A percentile compares a stretch with the other conserved stretches of the same genome.
These are phyloP conservation scores for Blastobasis lacticolella DNA, from an alignment of 2,888 invertebrate species.

Conservation along the genomic window DNA sequence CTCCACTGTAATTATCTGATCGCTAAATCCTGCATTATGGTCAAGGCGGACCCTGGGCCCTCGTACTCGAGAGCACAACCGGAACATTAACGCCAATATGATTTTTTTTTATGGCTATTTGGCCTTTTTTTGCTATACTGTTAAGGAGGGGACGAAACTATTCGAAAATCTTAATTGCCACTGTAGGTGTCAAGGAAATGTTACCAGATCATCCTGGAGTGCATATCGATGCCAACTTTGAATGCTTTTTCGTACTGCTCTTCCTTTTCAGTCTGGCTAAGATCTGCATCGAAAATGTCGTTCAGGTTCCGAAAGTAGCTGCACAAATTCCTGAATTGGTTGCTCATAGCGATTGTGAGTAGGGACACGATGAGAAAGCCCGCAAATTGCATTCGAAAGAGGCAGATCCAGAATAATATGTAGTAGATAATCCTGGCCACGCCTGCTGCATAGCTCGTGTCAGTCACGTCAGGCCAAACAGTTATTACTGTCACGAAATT, in stretches of 20 bases:
- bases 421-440: constrained; percentile 17
- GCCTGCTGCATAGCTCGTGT: constrained; percentile 21
- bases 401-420: constrained; percentile 26
- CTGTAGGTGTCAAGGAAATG: no score
- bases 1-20: no score
- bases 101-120: no score
- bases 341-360: constrained; percentile 23
- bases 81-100: no score
- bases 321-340: constrained; percentile 37
- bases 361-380: constrained; percentile 22
- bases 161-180: no score
- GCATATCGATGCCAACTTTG: constrained; percentile 38
- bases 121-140: no score
- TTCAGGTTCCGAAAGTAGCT: constrained; percentile 36
- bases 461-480: constrained; percentile 30
- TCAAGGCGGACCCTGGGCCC: no score
- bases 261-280: constrained; percentile 31
- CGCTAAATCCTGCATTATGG: no score
- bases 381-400: constrained; percentile 17
- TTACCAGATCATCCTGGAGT: constrained; percentile 9
- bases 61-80: no score
- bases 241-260: constrained; percentile 29
- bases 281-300: constrained; percentile 25
- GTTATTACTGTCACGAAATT: constrained; percentile 31
- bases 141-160: no score